These are phyloP conservation scores for Canis aureus DNA, from an alignment of 2,113 vertebrate genomes.

Conservation along the genomic window DNA sequence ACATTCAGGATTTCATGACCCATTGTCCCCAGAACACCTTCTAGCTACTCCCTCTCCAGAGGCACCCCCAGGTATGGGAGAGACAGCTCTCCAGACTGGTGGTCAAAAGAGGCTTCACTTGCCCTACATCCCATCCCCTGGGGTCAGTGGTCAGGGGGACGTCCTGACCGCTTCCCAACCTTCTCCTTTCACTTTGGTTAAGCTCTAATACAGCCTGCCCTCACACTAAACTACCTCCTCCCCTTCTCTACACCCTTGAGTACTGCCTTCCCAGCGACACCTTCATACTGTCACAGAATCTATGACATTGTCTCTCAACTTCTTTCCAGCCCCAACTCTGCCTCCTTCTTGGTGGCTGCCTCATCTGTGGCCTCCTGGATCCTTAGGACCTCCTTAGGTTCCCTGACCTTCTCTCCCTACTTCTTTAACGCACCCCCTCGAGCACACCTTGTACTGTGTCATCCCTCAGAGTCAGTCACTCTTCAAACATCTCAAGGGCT, in stretches of 20 bases:
- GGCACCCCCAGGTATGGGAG: neutral
- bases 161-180: neutral
- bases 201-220: neutral
- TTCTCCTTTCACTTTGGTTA: neutral
- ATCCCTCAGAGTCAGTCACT: neutral
- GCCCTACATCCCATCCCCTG: accelerated
- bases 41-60: neutral
- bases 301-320: neutral
- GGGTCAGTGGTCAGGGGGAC: neutral
- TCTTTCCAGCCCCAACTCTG: neutral
- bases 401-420: neutral
- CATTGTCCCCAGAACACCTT: neutral
- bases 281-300: neutral
- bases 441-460: neutral
- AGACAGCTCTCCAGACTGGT: neutral
- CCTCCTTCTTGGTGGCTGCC: neutral
- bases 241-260: neutral
- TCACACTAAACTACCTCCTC: neutral
- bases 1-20: neutral
- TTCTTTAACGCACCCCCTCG: neutral
- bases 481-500: neutral
- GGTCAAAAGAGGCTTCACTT: neutral
- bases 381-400: neutral
- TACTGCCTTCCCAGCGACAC: neutral
- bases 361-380: neutral